Evolutionary conservation across 2,113 vertebrate species (phyloP).

Genomic region (Sylvia atricapilla): DNA sequence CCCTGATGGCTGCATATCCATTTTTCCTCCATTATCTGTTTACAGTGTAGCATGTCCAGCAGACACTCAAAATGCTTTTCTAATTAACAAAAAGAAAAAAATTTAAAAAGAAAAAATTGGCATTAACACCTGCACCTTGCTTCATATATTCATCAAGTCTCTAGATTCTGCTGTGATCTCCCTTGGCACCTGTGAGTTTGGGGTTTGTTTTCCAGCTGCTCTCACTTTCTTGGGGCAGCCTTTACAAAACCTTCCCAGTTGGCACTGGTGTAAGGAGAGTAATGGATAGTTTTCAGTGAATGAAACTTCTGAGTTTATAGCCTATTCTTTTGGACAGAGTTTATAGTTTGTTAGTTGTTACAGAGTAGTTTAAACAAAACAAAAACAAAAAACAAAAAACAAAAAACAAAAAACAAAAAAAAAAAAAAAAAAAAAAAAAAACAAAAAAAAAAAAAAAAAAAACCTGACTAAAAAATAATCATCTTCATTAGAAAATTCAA

Average conservation of each 20-base stretch:
- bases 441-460: too few relatives aligned
- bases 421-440: too few relatives aligned
- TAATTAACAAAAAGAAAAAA: background rate
- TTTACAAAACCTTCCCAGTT: background rate
- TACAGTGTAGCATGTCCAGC: background rate
- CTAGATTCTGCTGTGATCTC: background rate
- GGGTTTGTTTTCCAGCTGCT: background rate
- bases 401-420: too few relatives aligned
- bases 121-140: background rate
- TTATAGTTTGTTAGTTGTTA: background rate
- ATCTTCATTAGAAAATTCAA: background rate
- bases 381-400: too few relatives aligned
- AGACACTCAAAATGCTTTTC: background rate
- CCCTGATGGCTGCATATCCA: background rate
- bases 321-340: background rate
- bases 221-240: background rate
- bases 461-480: background rate
- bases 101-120: background rate
- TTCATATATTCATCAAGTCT: background rate
- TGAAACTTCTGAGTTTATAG: background rate
- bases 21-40: background rate
- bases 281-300: background rate
- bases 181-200: background rate
- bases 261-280: fast-evolving
- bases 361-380: background rate